Evolutionary conservation across 2,888 invertebrate genomes (phyloP).

Genomic region (Drosophila mimica): DNA sequence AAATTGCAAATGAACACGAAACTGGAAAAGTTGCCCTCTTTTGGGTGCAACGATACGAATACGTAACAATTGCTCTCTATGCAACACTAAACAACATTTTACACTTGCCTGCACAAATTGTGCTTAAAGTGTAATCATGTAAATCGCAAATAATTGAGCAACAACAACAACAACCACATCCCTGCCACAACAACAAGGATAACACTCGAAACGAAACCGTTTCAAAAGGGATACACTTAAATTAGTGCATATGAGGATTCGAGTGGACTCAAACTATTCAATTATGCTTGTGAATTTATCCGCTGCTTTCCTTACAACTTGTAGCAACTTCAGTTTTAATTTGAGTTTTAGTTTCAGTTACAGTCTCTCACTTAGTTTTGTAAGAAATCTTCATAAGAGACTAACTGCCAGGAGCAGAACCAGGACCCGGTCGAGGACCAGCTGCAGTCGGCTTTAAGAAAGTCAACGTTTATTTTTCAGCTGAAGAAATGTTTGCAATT

Average conservation of each 20-base stretch:
- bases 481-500: conserved; percentile 39
- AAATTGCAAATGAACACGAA: conserved; percentile 81
- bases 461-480: conserved; percentile 34
- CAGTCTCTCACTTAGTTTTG: background rate
- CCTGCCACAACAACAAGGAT: conserved; percentile 20
- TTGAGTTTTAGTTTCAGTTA: background rate
- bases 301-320: background rate
- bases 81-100: conserved; percentile 59
- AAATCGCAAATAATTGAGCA: conserved; percentile 71
- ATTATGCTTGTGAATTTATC: conserved; percentile 37
- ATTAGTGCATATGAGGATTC: conserved; percentile 31
- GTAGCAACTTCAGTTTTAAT: background rate
- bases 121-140: conserved; percentile 74
- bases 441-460: conserved; percentile 14
- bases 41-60: conserved; percentile 55
- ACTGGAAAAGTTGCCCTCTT: conserved; percentile 64
- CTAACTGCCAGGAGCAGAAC: background rate
- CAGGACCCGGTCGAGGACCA: background rate
- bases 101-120: conserved; percentile 70
- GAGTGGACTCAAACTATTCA: conserved; percentile 42
- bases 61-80: conserved; percentile 56
- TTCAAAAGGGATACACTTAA: conserved; percentile 33
- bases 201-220: conserved; percentile 29
- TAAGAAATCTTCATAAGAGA: background rate
- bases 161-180: conserved; percentile 18